Percentiles rank a stretch among this genome's conserved stretches.
Evolutionary conservation across 2,888 invertebrate genomes (phyloP).

Genomic region (Acanthosoma haemorrhoidale): DNA sequence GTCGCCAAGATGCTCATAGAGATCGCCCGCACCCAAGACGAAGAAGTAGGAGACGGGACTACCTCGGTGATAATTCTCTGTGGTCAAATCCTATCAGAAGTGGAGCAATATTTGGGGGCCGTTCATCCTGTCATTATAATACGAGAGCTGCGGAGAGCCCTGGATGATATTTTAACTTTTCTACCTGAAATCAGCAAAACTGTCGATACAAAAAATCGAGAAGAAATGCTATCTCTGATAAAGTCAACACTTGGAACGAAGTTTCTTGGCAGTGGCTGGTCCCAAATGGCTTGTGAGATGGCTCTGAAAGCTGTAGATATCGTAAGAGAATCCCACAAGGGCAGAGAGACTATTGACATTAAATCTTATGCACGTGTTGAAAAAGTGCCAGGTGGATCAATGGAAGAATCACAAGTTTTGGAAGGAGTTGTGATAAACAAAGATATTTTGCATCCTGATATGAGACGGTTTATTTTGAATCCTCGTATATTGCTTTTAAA

Average conservation of each 20-base stretch:
- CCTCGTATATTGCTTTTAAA: conserved; percentile 92
- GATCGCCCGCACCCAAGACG: conserved; percentile 98
- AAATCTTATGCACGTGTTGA: conserved; percentile 90
- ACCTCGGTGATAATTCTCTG: conserved; percentile 97
- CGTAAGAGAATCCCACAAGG: conserved; percentile 83
- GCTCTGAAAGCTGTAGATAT: conserved; percentile 92
- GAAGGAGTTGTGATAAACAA: conserved; percentile 97
- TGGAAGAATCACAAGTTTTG: conserved; percentile 90
- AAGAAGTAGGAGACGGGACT: conserved; percentile 98
- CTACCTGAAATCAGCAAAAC: conserved; percentile 51
- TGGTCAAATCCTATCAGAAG: conserved; percentile 86
- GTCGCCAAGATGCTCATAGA: conserved; percentile 99
- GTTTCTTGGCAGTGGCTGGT: conserved; percentile 92
- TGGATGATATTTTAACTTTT: conserved; percentile 84
- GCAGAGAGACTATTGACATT: conserved; percentile 88
- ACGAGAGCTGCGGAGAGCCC: conserved; percentile 85
- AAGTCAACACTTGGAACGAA: conserved; percentile 95
- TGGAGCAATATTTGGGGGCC: conserved; percentile 69
- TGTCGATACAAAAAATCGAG: conserved; percentile 73
- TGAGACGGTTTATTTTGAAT: conserved; percentile 89
- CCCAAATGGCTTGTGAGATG: conserved; percentile 90
- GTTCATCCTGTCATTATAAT: conserved; percentile 98
- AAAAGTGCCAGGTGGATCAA: conserved; percentile 80
- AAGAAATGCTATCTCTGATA: conserved; percentile 78
- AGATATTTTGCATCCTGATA: conserved; percentile 96